A percentile compares a stretch with the other conserved stretches of the same genome.
These are phyloP conservation scores for Seriola aureovittata DNA, from an alignment of 2,113 vertebrate species.

Conservation along the genomic window DNA sequence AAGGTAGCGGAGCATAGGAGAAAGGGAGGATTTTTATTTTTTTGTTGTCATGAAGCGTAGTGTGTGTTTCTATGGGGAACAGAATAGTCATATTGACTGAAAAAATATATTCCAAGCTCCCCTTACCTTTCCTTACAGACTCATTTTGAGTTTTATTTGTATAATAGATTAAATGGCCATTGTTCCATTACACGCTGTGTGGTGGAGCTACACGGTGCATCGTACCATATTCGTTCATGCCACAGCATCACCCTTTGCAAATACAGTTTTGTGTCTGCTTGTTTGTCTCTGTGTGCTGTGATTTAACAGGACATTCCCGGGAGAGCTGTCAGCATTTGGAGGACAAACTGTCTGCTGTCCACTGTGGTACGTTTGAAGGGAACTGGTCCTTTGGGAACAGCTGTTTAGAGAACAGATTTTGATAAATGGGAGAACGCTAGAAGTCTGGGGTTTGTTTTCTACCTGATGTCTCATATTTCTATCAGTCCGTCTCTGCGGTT, in stretches of 20 bases:
- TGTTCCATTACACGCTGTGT: slow-evolving; percentile 21
- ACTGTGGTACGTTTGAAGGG: slow-evolving; percentile 47
- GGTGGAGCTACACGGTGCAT: neutral
- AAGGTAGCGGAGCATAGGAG: slow-evolving; percentile 21
- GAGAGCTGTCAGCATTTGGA: slow-evolving; percentile 71
- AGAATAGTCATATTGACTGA: slow-evolving; percentile 18
- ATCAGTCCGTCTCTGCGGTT: neutral
- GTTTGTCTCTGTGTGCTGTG: slow-evolving; percentile 49
- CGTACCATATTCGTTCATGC: slow-evolving; percentile 10
- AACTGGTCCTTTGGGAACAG: slow-evolving; percentile 59
- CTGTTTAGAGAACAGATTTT: slow-evolving; percentile 66
- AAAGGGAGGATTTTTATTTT: slow-evolving; percentile 30
- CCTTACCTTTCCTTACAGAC: neutral
- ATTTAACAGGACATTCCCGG: slow-evolving; percentile 61
- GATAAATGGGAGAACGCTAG: slow-evolving; percentile 58
- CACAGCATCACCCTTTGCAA: slow-evolving; percentile 26
- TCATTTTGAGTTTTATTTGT: slow-evolving; percentile 44
- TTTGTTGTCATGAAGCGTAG: slow-evolving; percentile 1
- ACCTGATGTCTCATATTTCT: slow-evolving; percentile 38
- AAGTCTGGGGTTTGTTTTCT: slow-evolving; percentile 34
- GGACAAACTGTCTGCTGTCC: slow-evolving; percentile 73
- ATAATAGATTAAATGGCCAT: slow-evolving; percentile 44
- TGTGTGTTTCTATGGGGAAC: neutral
- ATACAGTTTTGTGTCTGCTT: slow-evolving; percentile 43
- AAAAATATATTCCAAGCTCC: slow-evolving; percentile 16